Conservation (phyloP, 2,888 invertebrate species). For the Leptinotarsa tumamoca region DNA sequence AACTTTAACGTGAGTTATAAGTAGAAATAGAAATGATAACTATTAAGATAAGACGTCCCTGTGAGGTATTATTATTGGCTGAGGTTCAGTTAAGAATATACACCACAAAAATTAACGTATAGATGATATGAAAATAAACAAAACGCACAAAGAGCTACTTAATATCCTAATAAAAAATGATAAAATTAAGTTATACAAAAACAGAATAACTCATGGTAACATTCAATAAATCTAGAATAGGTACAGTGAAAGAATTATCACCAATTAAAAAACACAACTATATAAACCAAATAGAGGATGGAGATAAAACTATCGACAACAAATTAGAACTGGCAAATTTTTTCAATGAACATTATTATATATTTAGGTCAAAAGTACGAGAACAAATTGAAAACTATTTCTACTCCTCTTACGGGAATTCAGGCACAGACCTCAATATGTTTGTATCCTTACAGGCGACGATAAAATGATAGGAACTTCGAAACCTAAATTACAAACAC, state of each 20-base stretch:
- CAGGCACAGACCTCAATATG: too few species aligned
- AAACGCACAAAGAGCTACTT: not conserved
- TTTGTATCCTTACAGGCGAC: too few species aligned
- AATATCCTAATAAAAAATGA: not conserved
- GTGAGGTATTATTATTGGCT: conserved; percentile 8
- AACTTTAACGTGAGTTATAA: not conserved
- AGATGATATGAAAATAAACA: not conserved
- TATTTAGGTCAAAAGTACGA: too few species aligned
- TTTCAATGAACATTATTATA: too few species aligned
- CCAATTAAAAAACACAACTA: too few species aligned
- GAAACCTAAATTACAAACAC: conserved; percentile 11
- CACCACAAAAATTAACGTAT: not conserved
- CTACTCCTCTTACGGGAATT: too few species aligned
- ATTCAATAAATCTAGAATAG: not conserved
- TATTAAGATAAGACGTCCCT: not conserved
- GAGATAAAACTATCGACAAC: too few species aligned
- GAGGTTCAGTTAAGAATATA: not conserved
- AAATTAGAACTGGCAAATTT: too few species aligned
- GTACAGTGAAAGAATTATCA: not conserved
- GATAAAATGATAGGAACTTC: not conserved
- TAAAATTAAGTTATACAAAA: not conserved
- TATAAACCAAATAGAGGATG: too few species aligned
- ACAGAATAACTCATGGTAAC: not conserved
- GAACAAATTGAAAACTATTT: too few species aligned
- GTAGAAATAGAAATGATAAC: not conserved